Evolutionary conservation across 2,888 invertebrate species (phyloP).

Genomic region (Leptinotarsa rubiginosa): DNA sequence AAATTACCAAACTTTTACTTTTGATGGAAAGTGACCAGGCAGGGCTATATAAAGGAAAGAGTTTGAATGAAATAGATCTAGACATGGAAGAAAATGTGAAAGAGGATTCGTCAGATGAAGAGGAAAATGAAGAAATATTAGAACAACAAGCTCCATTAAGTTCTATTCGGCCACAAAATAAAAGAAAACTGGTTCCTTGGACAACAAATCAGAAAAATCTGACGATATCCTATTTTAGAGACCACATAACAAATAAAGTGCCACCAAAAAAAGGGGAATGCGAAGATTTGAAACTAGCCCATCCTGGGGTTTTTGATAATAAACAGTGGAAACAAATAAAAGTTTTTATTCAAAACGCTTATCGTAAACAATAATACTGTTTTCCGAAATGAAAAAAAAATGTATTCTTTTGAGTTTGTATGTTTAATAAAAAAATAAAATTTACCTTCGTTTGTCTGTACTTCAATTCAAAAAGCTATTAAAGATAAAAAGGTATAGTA

Average conservation of each 20-base stretch:
- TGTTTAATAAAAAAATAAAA: too few relatives aligned
- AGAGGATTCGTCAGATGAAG: constrained; percentile 12
- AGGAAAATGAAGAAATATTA: constrained; percentile 12
- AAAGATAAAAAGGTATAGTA: too few relatives aligned
- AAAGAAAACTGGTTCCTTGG: constrained; percentile 3
- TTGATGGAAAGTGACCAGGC: constrained; percentile 46
- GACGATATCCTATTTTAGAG: background rate
- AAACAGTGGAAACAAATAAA: constrained; percentile 8
- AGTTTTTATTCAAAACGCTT: constrained; percentile 8
- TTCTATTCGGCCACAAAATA: background rate
- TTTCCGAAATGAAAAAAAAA: background rate
- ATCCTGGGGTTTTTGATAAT: background rate
- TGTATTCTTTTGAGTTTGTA: too few relatives aligned
- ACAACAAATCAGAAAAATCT: constrained; percentile 15
- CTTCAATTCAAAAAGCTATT: too few relatives aligned
- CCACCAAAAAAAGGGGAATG: background rate
- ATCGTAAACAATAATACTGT: background rate
- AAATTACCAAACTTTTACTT: too few relatives aligned
- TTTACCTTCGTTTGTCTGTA: too few relatives aligned
- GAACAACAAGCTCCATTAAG: background rate
- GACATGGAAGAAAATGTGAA: constrained; percentile 35
- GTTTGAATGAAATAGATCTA: constrained; percentile 44
- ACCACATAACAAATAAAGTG: background rate
- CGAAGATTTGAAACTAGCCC: background rate
- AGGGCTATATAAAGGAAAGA: constrained; percentile 43